Conservation (phyloP, 2,113 vertebrate genomes). For the Leptodactylus fuscus region DNA sequence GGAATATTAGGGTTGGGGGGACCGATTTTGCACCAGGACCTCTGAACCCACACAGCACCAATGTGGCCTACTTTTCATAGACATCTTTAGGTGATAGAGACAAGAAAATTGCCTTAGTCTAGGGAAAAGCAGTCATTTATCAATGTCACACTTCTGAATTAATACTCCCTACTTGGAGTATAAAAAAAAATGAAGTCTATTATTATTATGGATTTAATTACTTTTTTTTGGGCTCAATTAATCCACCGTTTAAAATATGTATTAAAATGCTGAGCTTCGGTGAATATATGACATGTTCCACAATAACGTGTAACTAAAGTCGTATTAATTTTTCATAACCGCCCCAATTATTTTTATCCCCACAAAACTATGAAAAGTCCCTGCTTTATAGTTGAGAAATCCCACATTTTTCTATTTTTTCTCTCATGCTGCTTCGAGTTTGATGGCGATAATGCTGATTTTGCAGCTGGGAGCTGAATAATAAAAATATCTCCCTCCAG, state of each 20-base stretch:
- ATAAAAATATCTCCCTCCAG: slow-evolving; percentile 39
- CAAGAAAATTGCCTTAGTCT: background rate
- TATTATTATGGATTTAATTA: slow-evolving; percentile 32
- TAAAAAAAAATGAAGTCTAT: background rate
- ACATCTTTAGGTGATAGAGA: background rate
- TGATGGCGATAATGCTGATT: slow-evolving; percentile 48
- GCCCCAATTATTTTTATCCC: slow-evolving; percentile 39
- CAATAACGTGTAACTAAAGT: slow-evolving; percentile 32
- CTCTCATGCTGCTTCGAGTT: slow-evolving; percentile 19
- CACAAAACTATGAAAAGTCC: slow-evolving; percentile 30
- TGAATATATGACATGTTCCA: background rate
- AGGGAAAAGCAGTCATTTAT: background rate
- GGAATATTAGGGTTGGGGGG: no score
- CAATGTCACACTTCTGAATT: slow-evolving; percentile 69
- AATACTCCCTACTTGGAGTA: slow-evolving; percentile 19
- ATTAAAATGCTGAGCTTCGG: slow-evolving; percentile 14
- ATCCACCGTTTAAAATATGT: slow-evolving; percentile 24
- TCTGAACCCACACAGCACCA: background rate
- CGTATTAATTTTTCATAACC: slow-evolving; percentile 16
- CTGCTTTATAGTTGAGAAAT: slow-evolving; percentile 33
- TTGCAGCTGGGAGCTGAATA: slow-evolving; percentile 51
- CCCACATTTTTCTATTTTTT: slow-evolving; percentile 18
- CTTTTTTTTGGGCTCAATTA: slow-evolving; percentile 18
- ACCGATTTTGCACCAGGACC: background rate
- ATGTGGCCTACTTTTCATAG: background rate